Percentiles rank a stretch among this genome's conserved stretches.
Evolutionary conservation across 2,113 vertebrate genomes (phyloP).

Genomic region (Saccopteryx leptura): DNA sequence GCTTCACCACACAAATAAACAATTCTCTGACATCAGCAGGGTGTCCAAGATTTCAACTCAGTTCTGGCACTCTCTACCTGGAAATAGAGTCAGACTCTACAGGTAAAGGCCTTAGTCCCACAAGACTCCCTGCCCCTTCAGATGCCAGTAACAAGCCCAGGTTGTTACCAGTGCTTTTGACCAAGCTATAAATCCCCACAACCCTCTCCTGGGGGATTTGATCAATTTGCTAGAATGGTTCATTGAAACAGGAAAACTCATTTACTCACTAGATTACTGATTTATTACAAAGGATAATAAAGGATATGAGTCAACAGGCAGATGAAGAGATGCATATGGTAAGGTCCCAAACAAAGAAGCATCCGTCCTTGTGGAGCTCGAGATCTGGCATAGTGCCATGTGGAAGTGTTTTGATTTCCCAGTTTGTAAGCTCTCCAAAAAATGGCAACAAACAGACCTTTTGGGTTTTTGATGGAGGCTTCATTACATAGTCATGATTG

Average conservation of each 20-base stretch:
- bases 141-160: background rate
- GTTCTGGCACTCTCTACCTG: background rate
- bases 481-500: background rate
- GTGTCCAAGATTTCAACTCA: background rate
- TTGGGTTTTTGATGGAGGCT: background rate
- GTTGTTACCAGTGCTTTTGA: background rate
- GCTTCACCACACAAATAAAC: background rate
- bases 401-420: background rate
- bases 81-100: background rate
- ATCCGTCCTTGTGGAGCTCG: background rate
- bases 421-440: background rate
- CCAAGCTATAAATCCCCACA: background rate
- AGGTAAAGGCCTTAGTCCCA: background rate
- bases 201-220: background rate
- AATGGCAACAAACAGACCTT: background rate
- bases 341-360: background rate
- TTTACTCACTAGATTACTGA: background rate
- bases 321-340: background rate
- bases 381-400: background rate
- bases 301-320: background rate
- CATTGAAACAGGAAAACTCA: background rate
- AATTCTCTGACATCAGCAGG: background rate
- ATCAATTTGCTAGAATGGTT: background rate
- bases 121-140: background rate
- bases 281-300: background rate